Conservation (phyloP, 2,888 invertebrate species). For the Phyllotreta striolata region DNA sequence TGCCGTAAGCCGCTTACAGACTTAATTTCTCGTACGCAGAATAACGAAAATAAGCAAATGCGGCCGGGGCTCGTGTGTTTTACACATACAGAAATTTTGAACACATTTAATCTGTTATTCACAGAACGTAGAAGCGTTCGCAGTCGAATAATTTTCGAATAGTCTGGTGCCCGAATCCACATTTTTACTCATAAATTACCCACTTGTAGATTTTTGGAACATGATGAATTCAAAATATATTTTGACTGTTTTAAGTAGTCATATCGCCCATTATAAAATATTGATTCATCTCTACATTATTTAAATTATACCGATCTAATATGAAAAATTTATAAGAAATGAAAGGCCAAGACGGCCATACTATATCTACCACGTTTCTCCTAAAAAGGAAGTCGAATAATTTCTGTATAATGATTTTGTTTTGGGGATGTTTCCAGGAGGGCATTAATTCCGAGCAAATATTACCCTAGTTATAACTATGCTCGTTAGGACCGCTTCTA, state of each 20-base stretch:
- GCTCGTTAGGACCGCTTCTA: slow-evolving; percentile 32
- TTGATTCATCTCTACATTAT: too few relatives aligned
- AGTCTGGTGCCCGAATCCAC: not conserved
- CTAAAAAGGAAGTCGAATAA: slow-evolving; percentile 23
- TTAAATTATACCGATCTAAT: too few relatives aligned
- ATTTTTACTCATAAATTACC: too few relatives aligned
- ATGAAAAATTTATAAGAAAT: too few relatives aligned
- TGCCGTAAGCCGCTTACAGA: too few relatives aligned
- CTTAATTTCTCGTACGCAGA: too few relatives aligned
- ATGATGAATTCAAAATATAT: not conserved
- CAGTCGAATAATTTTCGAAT: slow-evolving; percentile 2
- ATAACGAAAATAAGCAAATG: too few relatives aligned
- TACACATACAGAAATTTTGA: slow-evolving; percentile 11
- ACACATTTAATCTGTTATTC: slow-evolving; percentile 6
- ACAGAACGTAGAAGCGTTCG: not conserved
- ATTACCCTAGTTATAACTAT: slow-evolving; percentile 32
- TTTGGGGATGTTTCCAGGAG: slow-evolving; percentile 19
- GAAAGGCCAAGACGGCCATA: too few relatives aligned
- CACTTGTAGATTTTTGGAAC: not conserved
- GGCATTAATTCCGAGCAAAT: slow-evolving; percentile 28
- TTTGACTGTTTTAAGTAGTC: too few relatives aligned
- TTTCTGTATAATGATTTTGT: slow-evolving; percentile 31
- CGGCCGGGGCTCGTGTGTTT: too few relatives aligned
- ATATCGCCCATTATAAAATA: too few relatives aligned
- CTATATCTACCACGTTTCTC: slow-evolving; percentile 8